A percentile compares a stretch with the other conserved stretches of the same genome.
Evolutionary conservation across 1,140 invertebrate species (phyloP).

Genomic region (Cherax destructor): DNA sequence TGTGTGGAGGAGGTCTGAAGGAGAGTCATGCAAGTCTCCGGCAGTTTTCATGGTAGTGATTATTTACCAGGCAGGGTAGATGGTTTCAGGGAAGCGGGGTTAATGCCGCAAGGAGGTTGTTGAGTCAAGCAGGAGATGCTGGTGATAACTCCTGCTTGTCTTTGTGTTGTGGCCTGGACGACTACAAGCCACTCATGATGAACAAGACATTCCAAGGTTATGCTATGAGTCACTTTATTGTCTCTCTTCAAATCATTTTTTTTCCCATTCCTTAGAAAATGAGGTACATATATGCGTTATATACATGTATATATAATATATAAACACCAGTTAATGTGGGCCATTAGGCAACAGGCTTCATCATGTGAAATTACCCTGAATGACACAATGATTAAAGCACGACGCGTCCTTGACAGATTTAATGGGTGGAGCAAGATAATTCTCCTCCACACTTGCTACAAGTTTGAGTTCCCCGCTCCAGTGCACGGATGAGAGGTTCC

Average conservation of each 20-base stretch:
- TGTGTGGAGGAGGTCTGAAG: no score
- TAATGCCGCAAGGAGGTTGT: not conserved
- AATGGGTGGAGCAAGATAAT: conserved; percentile 26
- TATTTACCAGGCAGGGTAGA: not conserved
- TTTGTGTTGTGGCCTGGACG: not conserved
- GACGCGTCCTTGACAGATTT: conserved; percentile 39
- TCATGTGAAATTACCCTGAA: conserved; percentile 49
- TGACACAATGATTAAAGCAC: conserved; percentile 41
- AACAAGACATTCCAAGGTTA: conserved; percentile 6
- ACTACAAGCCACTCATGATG: not conserved
- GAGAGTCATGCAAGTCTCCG: not conserved
- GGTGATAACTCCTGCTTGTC: not conserved
- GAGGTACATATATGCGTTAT: not conserved
- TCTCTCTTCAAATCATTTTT: not conserved
- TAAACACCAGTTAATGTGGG: conserved; percentile 10
- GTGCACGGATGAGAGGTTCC: not conserved
- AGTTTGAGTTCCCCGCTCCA: conserved; percentile 10
- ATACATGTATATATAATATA: not conserved
- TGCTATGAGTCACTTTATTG: not conserved
- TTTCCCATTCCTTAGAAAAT: not conserved
- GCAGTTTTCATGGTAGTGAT: not conserved
- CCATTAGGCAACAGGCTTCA: conserved; percentile 10
- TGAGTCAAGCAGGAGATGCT: not conserved
- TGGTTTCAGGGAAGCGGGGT: not conserved
- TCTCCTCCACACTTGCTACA: conserved; percentile 1